Evolutionary conservation across 2,113 vertebrate species (phyloP), one percentile per base, ranked within the genome.

Genomic region (Apistogramma diplotaenia): DNA sequence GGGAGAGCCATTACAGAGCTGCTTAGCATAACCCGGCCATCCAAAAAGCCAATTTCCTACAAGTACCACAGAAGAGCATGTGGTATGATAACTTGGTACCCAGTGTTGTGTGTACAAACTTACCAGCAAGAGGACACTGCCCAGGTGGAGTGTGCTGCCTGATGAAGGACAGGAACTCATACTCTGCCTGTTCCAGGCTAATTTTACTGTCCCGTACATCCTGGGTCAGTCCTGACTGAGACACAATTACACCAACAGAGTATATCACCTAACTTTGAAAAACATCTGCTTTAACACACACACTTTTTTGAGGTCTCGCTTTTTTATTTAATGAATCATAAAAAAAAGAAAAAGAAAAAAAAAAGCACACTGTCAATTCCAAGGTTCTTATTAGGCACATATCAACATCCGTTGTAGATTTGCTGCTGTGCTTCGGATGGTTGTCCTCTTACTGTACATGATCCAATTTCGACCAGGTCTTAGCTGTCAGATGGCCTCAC

Each of bases 161-260:
- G 75, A 99, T 82, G 15, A 99, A 99, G 67, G 98, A 99, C 85
- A 99, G 96, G 83, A 99, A 99, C 90, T 99, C 97, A 0, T 97
- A 97, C 89, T 99, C 98, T 0, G 98, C 98, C 82, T 98, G 97
- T 92, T 97, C 96, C 89, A 99, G 72, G 0, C 95, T 95, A 78
- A 98, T 95, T 31, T 94, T 96, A 16, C 98, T 99, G 92, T 98
- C 95, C 89, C 95, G 95, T 54, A 99, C 98, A 0, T 97, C 98
- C 90, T 97, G 96, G 0, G 97, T 99, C 60, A 99, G 96, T 81
- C 98, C 98, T 82, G 98, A 99, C 98, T 99, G 93, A 83, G 91
- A 90, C 83, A 76, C 5, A 9, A 62, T 76, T 7, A 79, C 29
- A 78, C 46, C 11, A 31, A 4, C 8, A 54, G 1, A 54, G 37